Percentiles rank a stretch among this genome's conserved stretches.
These are phyloP conservation scores for Aphaenogaster floridana DNA, from an alignment of 1,140 invertebrate species.

Conservation along the genomic window DNA sequence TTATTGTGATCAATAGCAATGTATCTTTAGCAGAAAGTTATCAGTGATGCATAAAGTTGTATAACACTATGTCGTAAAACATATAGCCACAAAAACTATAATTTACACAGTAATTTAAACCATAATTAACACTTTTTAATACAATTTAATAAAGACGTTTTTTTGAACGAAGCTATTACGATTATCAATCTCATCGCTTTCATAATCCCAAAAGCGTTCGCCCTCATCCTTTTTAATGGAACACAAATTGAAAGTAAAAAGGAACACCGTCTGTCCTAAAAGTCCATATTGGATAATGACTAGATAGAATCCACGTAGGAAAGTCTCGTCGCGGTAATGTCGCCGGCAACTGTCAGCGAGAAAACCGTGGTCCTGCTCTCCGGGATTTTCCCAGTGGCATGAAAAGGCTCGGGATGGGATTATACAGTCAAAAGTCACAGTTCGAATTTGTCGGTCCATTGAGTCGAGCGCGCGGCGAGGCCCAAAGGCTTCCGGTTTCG, in stretches of 20 bases:
- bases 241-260: background rate
- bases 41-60: background rate
- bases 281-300: background rate
- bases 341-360: constrained; percentile 30
- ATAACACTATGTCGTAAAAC: background rate
- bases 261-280: background rate
- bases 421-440: constrained; percentile 87
- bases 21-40: background rate
- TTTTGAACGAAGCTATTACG: background rate
- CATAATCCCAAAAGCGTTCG: background rate
- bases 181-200: background rate
- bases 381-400: constrained; percentile 78
- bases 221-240: constrained; percentile 17
- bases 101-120: background rate
- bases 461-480: constrained; percentile 78
- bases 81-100: background rate
- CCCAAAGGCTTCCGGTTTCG: constrained; percentile 86
- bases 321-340: constrained; percentile 10
- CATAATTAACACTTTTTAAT: constrained; percentile 5
- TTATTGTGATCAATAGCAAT: background rate
- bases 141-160: background rate
- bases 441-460: constrained; percentile 86
- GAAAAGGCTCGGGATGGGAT: constrained; percentile 82
- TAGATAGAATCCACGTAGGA: background rate
- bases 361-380: constrained; percentile 44